Conservation (phyloP, 1,140 invertebrate species). For the Drosophila yakuba region DNA sequence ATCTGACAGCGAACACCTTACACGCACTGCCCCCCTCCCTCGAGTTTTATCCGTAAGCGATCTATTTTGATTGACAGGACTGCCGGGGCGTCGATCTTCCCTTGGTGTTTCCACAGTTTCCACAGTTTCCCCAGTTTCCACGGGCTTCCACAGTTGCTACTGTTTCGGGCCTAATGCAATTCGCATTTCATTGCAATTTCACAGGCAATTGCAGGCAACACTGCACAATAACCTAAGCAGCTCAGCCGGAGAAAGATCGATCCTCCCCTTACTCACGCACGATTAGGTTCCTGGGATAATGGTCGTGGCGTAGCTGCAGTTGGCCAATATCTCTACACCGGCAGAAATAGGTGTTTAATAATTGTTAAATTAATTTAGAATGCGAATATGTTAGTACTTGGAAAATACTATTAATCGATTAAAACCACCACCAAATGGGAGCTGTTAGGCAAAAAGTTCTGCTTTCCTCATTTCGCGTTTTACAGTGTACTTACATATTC, state of each 20-base stretch:
- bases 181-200: constrained; percentile 79
- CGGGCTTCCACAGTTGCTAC: constrained; percentile 8
- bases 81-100: constrained; percentile 52
- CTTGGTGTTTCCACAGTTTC: not conserved
- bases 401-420: too few relatives aligned
- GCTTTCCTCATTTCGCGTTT: too few relatives aligned
- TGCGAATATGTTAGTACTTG: too few relatives aligned
- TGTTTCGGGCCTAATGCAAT: constrained; percentile 63
- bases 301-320: constrained; percentile 43
- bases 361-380: too few relatives aligned
- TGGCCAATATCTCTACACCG: constrained; percentile 21
- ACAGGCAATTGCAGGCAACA: constrained; percentile 70
- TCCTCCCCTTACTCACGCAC: constrained; percentile 48
- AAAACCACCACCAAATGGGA: too few relatives aligned
- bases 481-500: not conserved
- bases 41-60: constrained; percentile 4
- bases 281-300: constrained; percentile 69
- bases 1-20: constrained; percentile 80
- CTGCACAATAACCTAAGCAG: constrained; percentile 71
- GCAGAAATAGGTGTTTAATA: not conserved
- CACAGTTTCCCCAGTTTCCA: not conserved
- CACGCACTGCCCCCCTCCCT: constrained; percentile 11
- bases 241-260: constrained; percentile 36
- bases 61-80: constrained; percentile 75
- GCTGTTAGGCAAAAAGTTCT: too few relatives aligned